Percentiles rank a stretch among this genome's conserved stretches.
Conservation (phyloP, 2,113 vertebrate genomes). For the Ornithorhynchus anatinus region DNA sequence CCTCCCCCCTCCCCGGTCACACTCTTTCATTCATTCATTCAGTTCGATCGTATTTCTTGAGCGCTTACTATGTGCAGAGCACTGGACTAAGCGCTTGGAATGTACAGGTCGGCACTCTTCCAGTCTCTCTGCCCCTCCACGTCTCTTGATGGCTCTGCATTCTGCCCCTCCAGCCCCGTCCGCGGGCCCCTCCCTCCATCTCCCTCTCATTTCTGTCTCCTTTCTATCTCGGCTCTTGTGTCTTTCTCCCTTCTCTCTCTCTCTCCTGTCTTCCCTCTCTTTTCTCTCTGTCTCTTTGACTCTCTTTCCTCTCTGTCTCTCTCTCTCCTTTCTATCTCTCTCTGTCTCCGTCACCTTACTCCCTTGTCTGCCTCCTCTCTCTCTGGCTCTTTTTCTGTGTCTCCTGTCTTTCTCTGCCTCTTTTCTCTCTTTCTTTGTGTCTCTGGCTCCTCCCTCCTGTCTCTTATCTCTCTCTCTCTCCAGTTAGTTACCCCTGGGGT, state of each 20-base stretch:
- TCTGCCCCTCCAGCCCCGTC: conserved; percentile 8
- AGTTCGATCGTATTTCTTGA: too few species aligned
- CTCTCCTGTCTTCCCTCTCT: background rate
- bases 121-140: background rate
- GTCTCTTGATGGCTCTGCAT: background rate
- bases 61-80: too few species aligned
- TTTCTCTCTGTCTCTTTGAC: background rate
- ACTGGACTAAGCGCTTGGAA: too few species aligned
- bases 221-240: background rate
- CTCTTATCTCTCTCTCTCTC: too few species aligned
- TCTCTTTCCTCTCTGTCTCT: background rate
- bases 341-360: background rate
- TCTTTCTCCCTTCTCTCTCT: background rate
- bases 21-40: too few species aligned
- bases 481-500: too few species aligned
- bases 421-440: background rate
- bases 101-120: too few species aligned
- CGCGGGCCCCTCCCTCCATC: background rate
- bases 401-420: background rate
- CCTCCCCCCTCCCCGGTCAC: too few species aligned
- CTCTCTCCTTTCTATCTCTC: background rate
- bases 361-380: background rate
- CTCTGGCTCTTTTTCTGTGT: background rate
- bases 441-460: too few species aligned
- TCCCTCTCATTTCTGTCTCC: background rate